A percentile compares a stretch with the other conserved stretches of the same genome.
Evolutionary conservation across 2,113 vertebrate species (phyloP).

Genomic region (Nipponia nippon): DNA sequence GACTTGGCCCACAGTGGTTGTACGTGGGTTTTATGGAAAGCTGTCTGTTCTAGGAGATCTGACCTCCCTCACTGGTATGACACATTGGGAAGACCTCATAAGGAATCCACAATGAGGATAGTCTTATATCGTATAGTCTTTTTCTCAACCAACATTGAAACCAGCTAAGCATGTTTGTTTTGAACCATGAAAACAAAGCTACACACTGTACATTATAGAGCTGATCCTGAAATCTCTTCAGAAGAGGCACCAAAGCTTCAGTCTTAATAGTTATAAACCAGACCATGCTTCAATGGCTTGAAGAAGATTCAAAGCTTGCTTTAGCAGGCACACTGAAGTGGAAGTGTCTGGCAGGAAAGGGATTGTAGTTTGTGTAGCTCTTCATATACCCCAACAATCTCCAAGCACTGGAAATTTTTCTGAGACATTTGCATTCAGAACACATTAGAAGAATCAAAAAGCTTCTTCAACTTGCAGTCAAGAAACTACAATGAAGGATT

Average conservation of each 20-base stretch:
- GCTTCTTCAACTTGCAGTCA: background rate
- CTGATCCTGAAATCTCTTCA: background rate
- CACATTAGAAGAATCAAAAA: background rate
- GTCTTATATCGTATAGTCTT: background rate
- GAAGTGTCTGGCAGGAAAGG: background rate
- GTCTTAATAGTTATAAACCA: background rate
- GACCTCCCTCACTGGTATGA: background rate
- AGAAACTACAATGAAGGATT: background rate
- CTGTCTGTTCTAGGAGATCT: background rate
- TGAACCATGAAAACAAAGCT: background rate
- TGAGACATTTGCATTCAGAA: background rate
- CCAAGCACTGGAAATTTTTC: background rate
- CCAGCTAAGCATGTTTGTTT: background rate
- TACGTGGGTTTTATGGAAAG: background rate
- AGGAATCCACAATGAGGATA: background rate
- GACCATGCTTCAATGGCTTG: background rate
- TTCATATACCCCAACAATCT: background rate
- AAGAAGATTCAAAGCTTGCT: background rate
- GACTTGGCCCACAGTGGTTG: background rate
- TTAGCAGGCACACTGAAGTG: background rate
- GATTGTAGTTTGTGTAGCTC: background rate
- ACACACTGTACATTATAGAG: rapidly evolving
- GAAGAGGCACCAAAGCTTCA: background rate
- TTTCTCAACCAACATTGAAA: background rate
- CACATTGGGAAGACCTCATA: background rate